phyloP scores from a whole-genome alignment of 2,113 vertebrate genomes.

The Copsychus sechellarum region DNA sequence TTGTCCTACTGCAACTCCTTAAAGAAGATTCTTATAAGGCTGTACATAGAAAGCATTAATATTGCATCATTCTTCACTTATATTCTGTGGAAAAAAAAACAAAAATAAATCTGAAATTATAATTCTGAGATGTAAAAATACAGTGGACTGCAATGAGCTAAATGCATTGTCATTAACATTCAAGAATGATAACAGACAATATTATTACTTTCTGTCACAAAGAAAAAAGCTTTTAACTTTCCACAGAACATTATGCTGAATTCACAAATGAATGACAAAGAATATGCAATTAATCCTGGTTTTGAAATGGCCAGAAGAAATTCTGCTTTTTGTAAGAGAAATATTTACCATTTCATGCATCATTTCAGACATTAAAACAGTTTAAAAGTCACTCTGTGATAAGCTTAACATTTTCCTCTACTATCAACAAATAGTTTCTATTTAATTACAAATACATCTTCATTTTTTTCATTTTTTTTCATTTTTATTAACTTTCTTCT shows the following conservation, averaged over 20 bases:
- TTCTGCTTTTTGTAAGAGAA: not conserved
- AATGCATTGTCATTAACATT: not conserved
- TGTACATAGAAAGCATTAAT: constrained; percentile 8
- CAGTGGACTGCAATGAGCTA: not conserved
- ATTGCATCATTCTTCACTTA: constrained; percentile 47
- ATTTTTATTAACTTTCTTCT: not conserved
- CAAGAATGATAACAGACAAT: not conserved
- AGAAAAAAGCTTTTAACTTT: constrained; percentile 14
- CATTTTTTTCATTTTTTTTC: not conserved
- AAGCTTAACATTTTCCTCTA: not conserved
- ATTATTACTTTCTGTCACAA: not conserved
- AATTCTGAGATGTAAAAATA: not conserved
- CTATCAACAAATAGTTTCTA: not conserved
- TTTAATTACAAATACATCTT: not conserved
- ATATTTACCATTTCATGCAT: not conserved
- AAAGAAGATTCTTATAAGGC: constrained; percentile 23
- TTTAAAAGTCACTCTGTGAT: not conserved
- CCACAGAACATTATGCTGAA: not conserved
- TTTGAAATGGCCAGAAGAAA: not conserved
- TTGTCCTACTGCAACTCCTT: constrained; percentile 4
- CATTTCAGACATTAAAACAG: not conserved
- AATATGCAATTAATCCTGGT: not conserved
- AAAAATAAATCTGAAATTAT: constrained; percentile 49
- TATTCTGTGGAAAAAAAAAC: constrained; percentile 71
- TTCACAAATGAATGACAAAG: not conserved